phyloP scores from a whole-genome alignment of 2,888 invertebrate species.

The Physocephala rufipes region DNA sequence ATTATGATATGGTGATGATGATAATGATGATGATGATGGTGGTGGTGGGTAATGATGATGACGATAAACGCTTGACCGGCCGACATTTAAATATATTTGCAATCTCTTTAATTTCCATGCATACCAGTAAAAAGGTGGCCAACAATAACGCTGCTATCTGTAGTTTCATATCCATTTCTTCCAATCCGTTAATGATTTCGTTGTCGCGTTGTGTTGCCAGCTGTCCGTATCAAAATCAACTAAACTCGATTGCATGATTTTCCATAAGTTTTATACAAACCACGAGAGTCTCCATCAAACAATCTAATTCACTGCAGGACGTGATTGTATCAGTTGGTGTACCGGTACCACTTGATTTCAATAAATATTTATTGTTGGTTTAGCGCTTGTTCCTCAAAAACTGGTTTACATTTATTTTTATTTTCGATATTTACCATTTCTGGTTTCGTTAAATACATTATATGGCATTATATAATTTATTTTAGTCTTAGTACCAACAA shows the following conservation, averaged over 20 bases:
- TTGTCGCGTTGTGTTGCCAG: slow-evolving; percentile 38
- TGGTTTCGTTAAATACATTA: neutral
- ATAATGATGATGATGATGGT: no score
- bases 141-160: slow-evolving; percentile 47
- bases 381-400: neutral
- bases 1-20: no score
- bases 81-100: slow-evolving; percentile 8
- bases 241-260: slow-evolving; percentile 49
- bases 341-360: neutral
- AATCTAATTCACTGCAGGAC: no score
- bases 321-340: neutral
- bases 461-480: slow-evolving; percentile 10
- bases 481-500: neutral
- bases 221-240: slow-evolving; percentile 43
- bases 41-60: no score
- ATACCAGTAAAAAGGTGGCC: slow-evolving; percentile 51
- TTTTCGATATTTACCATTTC: no score
- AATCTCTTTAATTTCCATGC: slow-evolving; percentile 24
- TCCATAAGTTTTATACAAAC: slow-evolving; percentile 50
- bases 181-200: neutral
- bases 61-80: neutral
- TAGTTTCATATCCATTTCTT: slow-evolving; percentile 51
- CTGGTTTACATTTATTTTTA: no score
- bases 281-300: neutral
- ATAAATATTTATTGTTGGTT: neutral